phyloP scores from a whole-genome alignment of 2,113 vertebrate species.

The Mohoua ochrocephala region DNA sequence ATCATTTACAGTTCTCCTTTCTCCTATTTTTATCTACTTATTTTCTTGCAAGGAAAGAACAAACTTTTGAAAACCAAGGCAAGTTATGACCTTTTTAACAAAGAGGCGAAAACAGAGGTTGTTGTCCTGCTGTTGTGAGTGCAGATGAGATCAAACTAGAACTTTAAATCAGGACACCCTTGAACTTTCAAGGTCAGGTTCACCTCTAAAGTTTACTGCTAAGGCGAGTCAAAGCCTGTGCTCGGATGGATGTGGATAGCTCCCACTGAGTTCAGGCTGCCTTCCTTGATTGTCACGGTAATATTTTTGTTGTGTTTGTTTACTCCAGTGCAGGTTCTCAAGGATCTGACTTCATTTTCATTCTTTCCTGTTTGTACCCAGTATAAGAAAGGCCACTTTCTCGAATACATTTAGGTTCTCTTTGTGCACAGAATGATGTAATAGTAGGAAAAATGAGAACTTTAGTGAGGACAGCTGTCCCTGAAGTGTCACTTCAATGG shows the following conservation, averaged over 20 bases:
- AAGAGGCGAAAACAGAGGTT: background rate
- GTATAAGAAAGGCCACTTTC: background rate
- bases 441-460: background rate
- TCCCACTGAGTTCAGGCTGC: slow-evolving; percentile 46
- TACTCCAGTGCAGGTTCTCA: slow-evolving; percentile 18
- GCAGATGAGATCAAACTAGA: slow-evolving; percentile 2
- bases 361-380: background rate
- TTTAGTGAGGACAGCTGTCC: background rate
- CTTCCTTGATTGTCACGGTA: slow-evolving; percentile 22
- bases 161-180: slow-evolving; percentile 34
- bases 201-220: slow-evolving; percentile 8
- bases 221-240: slow-evolving; percentile 43
- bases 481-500: background rate
- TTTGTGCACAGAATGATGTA: background rate
- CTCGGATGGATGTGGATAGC: slow-evolving; percentile 40
- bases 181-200: slow-evolving; percentile 50
- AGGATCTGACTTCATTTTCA: background rate
- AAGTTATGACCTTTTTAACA: background rate
- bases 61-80: background rate
- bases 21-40: background rate
- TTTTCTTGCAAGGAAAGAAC: background rate
- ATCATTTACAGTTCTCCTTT: background rate
- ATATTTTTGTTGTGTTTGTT: slow-evolving; percentile 36
- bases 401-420: background rate
- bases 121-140: background rate